Percentiles rank a stretch among this genome's conserved stretches.
These are phyloP conservation scores for Caenorhabditis sinica DNA, from an alignment of 2,888 invertebrate genomes.

Conservation along the genomic window DNA sequence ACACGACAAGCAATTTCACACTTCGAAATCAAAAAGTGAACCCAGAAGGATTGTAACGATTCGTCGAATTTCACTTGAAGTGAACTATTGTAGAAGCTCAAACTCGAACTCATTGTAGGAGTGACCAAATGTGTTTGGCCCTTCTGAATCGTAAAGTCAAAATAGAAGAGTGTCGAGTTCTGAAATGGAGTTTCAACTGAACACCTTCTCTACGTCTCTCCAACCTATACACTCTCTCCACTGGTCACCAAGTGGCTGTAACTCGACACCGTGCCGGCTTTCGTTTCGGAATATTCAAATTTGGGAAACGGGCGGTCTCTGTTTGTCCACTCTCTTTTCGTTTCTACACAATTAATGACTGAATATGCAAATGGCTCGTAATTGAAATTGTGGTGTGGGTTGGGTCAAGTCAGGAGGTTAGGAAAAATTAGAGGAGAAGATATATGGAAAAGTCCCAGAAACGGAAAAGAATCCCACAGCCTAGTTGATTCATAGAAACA, in stretches of 20 bases:
- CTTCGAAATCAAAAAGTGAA: too few relatives aligned
- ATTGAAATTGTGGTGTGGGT: slow-evolving; percentile 31
- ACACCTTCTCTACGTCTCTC: slow-evolving; percentile 53
- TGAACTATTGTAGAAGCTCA: background rate
- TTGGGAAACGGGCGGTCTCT: slow-evolving; percentile 33
- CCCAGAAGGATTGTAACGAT: background rate
- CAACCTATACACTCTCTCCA: slow-evolving; percentile 15
- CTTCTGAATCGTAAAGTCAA: slow-evolving; percentile 54
- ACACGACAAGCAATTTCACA: too few relatives aligned
- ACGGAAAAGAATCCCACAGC: background rate
- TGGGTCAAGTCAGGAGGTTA: slow-evolving; percentile 8
- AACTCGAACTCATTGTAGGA: slow-evolving; percentile 5
- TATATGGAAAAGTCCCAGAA: too few relatives aligned
- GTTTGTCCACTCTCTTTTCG: slow-evolving; percentile 23
- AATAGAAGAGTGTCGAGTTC: slow-evolving; percentile 58
- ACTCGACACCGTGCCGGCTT: slow-evolving; percentile 57
- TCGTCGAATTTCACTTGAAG: background rate
- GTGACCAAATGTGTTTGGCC: slow-evolving; percentile 9
- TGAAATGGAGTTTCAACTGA: slow-evolving; percentile 54
- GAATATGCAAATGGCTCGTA: slow-evolving; percentile 44
- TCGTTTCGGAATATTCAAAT: slow-evolving; percentile 64
- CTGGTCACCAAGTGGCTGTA: slow-evolving; percentile 61
- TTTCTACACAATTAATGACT: slow-evolving; percentile 47
- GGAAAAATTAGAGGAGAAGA: background rate
- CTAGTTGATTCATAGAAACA: background rate